Conservation (phyloP, 2,113 vertebrate species). For the Mustelus asterias region DNA sequence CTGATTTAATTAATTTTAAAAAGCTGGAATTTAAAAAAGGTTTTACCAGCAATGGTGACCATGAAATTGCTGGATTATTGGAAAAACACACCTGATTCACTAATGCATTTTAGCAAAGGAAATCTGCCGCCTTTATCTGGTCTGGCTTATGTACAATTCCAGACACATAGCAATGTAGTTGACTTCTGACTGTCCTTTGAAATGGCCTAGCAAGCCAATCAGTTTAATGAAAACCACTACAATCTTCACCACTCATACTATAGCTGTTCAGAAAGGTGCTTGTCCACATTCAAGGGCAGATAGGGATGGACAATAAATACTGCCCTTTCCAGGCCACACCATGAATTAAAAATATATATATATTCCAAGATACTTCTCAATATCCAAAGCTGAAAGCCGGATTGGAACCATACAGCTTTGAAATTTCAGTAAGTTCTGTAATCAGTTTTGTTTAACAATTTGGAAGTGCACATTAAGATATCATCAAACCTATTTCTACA, state of each 20-base stretch:
- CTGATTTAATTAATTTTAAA: background rate
- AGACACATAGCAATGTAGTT: too few relatives aligned
- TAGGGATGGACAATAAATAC: too few relatives aligned
- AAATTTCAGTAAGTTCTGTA: background rate
- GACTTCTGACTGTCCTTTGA: too few relatives aligned
- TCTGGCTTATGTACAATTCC: too few relatives aligned
- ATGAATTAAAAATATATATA: background rate
- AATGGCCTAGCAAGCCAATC: too few relatives aligned
- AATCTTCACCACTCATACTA: too few relatives aligned
- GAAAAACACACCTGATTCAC: background rate
- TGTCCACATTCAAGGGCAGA: too few relatives aligned
- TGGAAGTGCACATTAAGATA: background rate
- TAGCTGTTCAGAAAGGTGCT: too few relatives aligned
- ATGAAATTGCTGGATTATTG: background rate
- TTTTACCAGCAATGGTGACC: background rate
- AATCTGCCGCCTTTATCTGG: too few relatives aligned
- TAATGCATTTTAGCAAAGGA: too few relatives aligned
- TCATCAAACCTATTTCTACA: background rate
- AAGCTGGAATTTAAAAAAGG: background rate
- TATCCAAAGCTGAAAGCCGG: background rate
- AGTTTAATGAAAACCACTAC: too few relatives aligned
- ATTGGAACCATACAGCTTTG: background rate
- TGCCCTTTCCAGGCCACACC: too few relatives aligned
- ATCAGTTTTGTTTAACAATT: background rate
- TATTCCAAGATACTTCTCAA: background rate